phyloP scores from a whole-genome alignment of 30 jellyfish, hydroid and myxozoan species.

The Hydractinia symbiolongicarpus region DNA sequence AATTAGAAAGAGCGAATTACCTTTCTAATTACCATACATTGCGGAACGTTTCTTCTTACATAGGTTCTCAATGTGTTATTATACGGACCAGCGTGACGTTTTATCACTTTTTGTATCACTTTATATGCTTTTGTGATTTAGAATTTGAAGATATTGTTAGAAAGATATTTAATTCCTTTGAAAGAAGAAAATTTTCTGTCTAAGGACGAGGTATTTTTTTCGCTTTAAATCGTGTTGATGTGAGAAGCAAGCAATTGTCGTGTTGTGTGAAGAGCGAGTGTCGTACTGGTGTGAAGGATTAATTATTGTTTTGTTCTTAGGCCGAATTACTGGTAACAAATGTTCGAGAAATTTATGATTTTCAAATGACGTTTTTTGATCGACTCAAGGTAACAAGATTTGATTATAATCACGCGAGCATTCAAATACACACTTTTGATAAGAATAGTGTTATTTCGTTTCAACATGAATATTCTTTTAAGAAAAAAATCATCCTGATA shows the following conservation, averaged over 20 bases:
- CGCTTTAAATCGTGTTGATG: too few relatives aligned
- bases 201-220: conserved; percentile 69
- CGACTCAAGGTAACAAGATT: conserved; percentile 63
- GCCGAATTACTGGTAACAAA: conserved; percentile 85
- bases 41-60: conserved; percentile 41
- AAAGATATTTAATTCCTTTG: conserved; percentile 75
- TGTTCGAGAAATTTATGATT: conserved; percentile 82
- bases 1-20: too few relatives aligned
- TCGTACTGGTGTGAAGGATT: not conserved
- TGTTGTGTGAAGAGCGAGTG: not conserved
- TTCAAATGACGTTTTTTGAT: conserved; percentile 76
- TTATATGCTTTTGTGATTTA: not conserved
- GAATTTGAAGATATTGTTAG: conserved; percentile 79
- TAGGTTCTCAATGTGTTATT: conserved; percentile 29
- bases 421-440: too few relatives aligned
- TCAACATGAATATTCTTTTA: too few relatives aligned
- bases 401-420: not conserved
- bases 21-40: not conserved
- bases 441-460: too few relatives aligned
- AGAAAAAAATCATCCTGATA: too few relatives aligned
- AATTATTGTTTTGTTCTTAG: conserved; percentile 30
- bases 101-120: not conserved
- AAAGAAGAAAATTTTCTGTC: conserved; percentile 81
- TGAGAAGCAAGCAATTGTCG: too few relatives aligned
- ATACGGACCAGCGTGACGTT: not conserved